Evolutionary conservation across 2,888 invertebrate species (phyloP), one percentile per base, ranked within the genome.

Genomic region (Chrysolina oricalcia): DNA sequence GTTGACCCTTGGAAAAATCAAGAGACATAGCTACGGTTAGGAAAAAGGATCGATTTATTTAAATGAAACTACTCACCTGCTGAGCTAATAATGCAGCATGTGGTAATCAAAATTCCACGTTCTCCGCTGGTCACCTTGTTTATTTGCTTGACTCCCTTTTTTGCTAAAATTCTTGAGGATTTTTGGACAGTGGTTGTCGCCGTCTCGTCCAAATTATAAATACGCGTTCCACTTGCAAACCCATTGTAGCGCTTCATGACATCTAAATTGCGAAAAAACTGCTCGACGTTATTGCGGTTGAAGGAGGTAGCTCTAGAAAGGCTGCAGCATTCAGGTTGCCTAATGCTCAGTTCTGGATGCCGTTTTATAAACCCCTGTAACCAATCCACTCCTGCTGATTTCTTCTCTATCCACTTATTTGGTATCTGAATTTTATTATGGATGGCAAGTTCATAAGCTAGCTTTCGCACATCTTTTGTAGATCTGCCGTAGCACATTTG

Each of bases 141-240:
- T 6, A 66, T 48, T 48, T 66, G 66, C 46, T 66, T 66, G 13
- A 66, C 46, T 19, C 66, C 48, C 48, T 66, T 66, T 23, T 41
- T 1, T 23, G 46, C 66, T 13, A 66, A 21, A 48, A 66, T 40
- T 66, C 23, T 48, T 43, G 13, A 43, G 43, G 43, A 43, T 43
- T 43, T 27, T 43, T 43, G 43, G 43, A 43, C 43, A 43, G 43
- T 43, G 43, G 43, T 43, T 43, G 43, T 43, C 43, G 43, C 43
- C 43, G 43, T 43, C 43, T 13, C 43, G 43, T 43, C 43, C 43
- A 66, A 21, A 48, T 46, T 48, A 48, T n/a, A 66, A 27, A 66
- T 66, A 9, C 48, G 66, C 15, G 66, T 66, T 23, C 66, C 48
- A 4, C 48, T 23, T 43, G 9, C 19, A 23, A 66, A 66, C n/a